Base-by-base conservation (phyloP, 1,140 invertebrate species). In the Solen grandis region DNA sequence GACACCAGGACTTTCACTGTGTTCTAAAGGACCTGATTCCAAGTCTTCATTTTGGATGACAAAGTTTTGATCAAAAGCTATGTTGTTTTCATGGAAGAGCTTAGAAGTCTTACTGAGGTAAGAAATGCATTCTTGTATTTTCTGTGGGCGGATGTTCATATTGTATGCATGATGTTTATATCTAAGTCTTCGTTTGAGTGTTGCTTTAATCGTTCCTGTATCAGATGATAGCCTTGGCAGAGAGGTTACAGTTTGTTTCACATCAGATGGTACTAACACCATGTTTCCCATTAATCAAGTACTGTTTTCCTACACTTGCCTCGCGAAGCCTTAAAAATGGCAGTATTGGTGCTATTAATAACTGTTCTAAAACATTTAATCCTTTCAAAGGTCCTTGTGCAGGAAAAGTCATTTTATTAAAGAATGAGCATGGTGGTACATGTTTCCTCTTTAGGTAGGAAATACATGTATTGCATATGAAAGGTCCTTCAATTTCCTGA, bases 261-360 rank as follows among this genome's bases (percentile, higher is more conserved):
- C 41, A 82, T 82, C 57, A 27, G 63, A 41, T 46, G 80, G 55
- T 27, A 75, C 80, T 35, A 82, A 16, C 46, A 82, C 73, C 52
- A 82, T 75, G 41, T 82, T 82, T 63, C 80, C 80, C n/a, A 38
- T 62, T 27, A 14, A 82, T 66, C 35, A 52, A 52, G 8, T 69
- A 29, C 27, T 82, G 80, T 63, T 63, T 75, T 19, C 80, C 72
- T 70, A 33, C 57, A n/a, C 72, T 36, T 46, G 80, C 80, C 41
- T 82, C 29, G 63, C 76, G 80, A 50, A 82, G 36, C 55, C 63
- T 75, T 57, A 82, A 62, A 41, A 82, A 82, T 41, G 80, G 80
- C 25, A 82, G 50, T 33, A 38, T 36, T 38, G 55, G 62, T 29
- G 72, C 54, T n/a, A 82, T 16, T 8, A 75, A 35, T 22, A 36